Conservation (phyloP, 2,113 vertebrate species). For the Xiphias gladius region DNA sequence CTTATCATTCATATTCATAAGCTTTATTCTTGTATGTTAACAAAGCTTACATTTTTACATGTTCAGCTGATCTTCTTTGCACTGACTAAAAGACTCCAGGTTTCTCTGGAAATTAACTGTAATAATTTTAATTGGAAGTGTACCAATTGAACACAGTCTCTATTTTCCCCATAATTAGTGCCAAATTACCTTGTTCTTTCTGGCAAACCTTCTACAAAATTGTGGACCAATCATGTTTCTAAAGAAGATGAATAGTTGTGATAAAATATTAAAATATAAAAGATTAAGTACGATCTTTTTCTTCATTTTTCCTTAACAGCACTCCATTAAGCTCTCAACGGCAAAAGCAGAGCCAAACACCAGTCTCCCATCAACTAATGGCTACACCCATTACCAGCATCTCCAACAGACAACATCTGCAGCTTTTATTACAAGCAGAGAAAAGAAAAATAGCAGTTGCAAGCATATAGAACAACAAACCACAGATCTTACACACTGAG, state of each 20-base stretch:
- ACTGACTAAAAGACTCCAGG: background rate
- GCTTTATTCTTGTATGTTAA: background rate
- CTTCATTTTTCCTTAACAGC: conserved; percentile 52
- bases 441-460: conserved; percentile 26
- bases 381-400: conserved; percentile 35
- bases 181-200: conserved; percentile 34
- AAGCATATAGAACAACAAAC: conserved; percentile 50
- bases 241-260: conserved; percentile 28
- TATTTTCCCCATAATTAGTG: conserved; percentile 20
- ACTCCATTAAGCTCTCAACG: conserved; percentile 51
- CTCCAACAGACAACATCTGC: conserved; percentile 58
- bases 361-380: conserved; percentile 52
- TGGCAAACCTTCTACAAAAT: conserved; percentile 10
- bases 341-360: conserved; percentile 53
- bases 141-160: background rate
- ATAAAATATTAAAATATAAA: conserved; percentile 3
- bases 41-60: conserved; percentile 5
- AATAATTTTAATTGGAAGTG: conserved; percentile 24
- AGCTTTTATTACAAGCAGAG: conserved; percentile 45
- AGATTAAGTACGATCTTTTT: conserved; percentile 16
- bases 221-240: conserved; percentile 12
- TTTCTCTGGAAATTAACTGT: background rate
- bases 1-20: background rate
- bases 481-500: conserved; percentile 49
- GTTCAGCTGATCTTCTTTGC: background rate